Evolutionary conservation across 2,888 invertebrate species (phyloP).

Genomic region (Acleris laterana): DNA sequence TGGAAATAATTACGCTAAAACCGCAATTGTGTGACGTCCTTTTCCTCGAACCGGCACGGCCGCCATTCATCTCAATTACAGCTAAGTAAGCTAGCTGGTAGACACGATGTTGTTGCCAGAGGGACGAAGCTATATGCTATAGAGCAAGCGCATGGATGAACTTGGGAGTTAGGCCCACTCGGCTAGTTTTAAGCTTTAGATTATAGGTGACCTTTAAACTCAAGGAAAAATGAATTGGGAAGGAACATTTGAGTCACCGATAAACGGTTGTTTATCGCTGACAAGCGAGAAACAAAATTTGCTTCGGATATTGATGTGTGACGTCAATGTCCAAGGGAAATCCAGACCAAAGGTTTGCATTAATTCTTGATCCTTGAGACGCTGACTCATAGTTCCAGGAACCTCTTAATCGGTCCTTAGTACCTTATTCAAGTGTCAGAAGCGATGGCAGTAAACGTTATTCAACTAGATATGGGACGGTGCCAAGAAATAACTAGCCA

Average conservation of each 20-base stretch:
- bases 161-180: neutral
- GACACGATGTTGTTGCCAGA: neutral
- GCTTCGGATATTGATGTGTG: constrained; percentile 17
- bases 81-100: constrained; percentile 43
- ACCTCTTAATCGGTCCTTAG: neutral
- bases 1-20: constrained; percentile 71
- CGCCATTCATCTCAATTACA: constrained; percentile 67
- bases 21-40: constrained; percentile 62
- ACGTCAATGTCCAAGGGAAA: constrained; percentile 25
- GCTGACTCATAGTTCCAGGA: constrained; percentile 1
- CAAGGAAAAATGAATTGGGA: constrained; percentile 3
- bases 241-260: constrained; percentile 4
- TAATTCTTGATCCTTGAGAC: constrained; percentile 12
- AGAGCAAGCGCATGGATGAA: neutral
- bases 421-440: neutral
- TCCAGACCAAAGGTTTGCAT: constrained; percentile 8
- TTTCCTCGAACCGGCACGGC: constrained; percentile 57
- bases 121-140: neutral
- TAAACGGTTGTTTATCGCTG: too few species aligned
- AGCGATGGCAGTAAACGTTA: neutral
- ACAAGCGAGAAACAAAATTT: constrained; percentile 1
- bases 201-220: too few species aligned
- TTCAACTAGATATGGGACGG: neutral
- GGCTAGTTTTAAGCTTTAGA: neutral
- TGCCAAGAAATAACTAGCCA: too few species aligned